These are phyloP conservation scores for Oophaga pumilio DNA, from an alignment of 2,113 vertebrate genomes.

Conservation along the genomic window DNA sequence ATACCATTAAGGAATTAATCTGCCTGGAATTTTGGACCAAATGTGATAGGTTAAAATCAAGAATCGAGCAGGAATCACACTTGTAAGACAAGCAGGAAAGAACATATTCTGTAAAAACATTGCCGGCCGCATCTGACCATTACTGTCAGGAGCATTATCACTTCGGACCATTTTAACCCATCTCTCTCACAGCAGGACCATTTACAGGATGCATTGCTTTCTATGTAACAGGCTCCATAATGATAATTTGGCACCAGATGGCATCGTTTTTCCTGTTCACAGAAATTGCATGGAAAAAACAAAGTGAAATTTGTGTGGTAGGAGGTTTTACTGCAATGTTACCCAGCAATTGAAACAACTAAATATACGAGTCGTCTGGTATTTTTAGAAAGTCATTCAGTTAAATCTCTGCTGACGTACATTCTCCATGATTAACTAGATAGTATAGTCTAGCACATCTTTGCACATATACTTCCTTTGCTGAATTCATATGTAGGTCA, in stretches of 20 bases:
- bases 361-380: slow-evolving; percentile 5
- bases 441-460: slow-evolving; percentile 41
- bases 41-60: no score
- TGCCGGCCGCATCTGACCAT: background rate
- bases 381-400: slow-evolving; percentile 50
- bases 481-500: slow-evolving; percentile 25
- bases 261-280: background rate
- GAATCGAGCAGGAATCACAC: no score
- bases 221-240: background rate
- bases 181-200: background rate
- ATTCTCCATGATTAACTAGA: slow-evolving; percentile 12
- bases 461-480: background rate
- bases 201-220: background rate
- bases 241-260: slow-evolving; percentile 29
- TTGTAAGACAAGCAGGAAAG: background rate
- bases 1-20: no score
- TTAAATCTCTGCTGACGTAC: slow-evolving; percentile 24
- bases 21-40: no score
- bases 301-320: background rate
- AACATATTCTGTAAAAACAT: background rate
- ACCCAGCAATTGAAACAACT: background rate
- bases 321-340: background rate
- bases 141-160: background rate
- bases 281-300: slow-evolving; percentile 7
- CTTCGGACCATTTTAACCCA: background rate